These are phyloP conservation scores for Sminthurides aquaticus DNA, from an alignment of 2,888 invertebrate species.

Conservation along the genomic window DNA sequence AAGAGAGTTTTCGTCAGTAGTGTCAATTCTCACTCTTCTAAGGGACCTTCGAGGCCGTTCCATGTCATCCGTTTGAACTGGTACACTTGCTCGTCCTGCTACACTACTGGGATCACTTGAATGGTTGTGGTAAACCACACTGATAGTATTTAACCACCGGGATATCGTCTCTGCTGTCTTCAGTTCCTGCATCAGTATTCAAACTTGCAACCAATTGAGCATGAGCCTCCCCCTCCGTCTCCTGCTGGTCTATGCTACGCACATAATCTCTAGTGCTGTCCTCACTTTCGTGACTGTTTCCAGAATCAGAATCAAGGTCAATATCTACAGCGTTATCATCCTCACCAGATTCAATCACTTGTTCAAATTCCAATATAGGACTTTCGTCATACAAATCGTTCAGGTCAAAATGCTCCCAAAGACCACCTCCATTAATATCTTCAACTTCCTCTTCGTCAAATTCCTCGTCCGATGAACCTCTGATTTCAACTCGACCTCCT, in stretches of 20 bases:
- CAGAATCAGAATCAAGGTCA: conserved; percentile 2
- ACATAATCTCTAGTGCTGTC: background rate
- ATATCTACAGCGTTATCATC: conserved; percentile 1
- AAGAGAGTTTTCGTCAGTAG: background rate
- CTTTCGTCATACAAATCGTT: no score
- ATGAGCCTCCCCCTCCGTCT: background rate
- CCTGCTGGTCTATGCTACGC: background rate
- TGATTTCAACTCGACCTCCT: conserved; percentile 1
- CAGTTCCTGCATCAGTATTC: background rate
- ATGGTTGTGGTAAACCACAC: background rate
- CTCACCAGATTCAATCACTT: no score
- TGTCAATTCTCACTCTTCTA: background rate
- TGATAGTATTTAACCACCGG: background rate
- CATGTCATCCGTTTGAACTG: background rate
- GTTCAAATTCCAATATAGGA: background rate
- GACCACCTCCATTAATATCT: background rate
- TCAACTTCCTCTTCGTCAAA: conserved; percentile 8
- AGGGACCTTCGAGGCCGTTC: background rate
- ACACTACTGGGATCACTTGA: background rate
- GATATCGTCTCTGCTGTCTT: background rate
- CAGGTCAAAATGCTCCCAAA: background rate
- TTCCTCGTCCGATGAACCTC: conserved; percentile 10
- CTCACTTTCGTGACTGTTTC: background rate
- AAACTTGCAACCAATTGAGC: background rate
- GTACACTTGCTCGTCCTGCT: background rate